Percentiles rank a stretch among this genome's conserved stretches.
phyloP scores from a whole-genome alignment of 2,797 vertebrate genomes.

The Enteromius afrohamiltoni region DNA sequence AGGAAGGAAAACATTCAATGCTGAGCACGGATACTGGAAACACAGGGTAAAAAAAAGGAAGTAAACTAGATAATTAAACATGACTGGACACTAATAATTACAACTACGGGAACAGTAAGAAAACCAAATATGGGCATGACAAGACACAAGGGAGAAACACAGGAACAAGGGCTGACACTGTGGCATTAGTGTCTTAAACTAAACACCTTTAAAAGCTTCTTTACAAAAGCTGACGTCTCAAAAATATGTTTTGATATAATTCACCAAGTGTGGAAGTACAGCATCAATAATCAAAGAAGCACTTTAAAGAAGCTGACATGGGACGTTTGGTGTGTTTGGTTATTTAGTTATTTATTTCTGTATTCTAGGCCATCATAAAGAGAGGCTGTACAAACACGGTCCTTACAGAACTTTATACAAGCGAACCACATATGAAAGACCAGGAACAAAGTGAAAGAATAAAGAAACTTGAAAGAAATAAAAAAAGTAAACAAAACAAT shows the following conservation, averaged over 20 bases:
- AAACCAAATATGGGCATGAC: too few species aligned
- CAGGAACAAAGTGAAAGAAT: slow-evolving; percentile 30
- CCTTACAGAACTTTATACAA: slow-evolving; percentile 41
- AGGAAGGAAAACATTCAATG: too few species aligned
- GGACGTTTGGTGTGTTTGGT: slow-evolving; percentile 7
- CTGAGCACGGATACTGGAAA: too few species aligned
- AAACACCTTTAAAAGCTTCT: neutral
- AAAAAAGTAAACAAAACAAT: neutral
- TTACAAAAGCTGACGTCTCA: neutral
- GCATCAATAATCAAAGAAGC: neutral
- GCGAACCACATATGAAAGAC: slow-evolving; percentile 45
- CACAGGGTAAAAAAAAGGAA: too few species aligned
- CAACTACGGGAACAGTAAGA: too few species aligned
- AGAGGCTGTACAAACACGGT: slow-evolving; percentile 48
- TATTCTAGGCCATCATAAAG: slow-evolving; percentile 44
- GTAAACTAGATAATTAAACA: too few species aligned
- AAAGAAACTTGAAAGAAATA: slow-evolving; percentile 3
- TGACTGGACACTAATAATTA: too few species aligned
- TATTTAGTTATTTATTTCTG: slow-evolving; percentile 42
- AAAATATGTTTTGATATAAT: neutral
- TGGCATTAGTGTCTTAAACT: too few species aligned
- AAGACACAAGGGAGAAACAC: too few species aligned
- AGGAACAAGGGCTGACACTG: too few species aligned
- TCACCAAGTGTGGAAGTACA: neutral
- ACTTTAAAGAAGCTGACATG: neutral